These are phyloP conservation scores for Leptura quadrifasciata DNA, from an alignment of 2,888 invertebrate species.

Conservation along the genomic window DNA sequence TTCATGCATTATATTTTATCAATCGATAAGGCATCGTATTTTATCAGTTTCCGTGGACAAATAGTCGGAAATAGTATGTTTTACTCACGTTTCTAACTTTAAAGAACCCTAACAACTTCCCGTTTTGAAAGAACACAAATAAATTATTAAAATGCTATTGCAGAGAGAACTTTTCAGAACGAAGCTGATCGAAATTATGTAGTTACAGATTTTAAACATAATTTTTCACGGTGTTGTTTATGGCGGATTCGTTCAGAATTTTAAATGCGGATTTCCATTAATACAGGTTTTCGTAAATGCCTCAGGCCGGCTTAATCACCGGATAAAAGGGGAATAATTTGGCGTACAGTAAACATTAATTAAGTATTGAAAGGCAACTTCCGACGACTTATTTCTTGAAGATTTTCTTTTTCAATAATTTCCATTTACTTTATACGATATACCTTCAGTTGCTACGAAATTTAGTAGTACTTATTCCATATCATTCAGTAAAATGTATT, in stretches of 20 bases:
- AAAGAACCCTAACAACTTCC: constrained; percentile 22
- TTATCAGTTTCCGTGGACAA: constrained; percentile 34
- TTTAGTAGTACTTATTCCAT: neutral
- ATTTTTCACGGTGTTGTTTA: neutral
- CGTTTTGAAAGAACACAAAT: constrained; percentile 4
- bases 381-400: neutral
- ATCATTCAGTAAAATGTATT: neutral
- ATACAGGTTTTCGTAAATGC: neutral
- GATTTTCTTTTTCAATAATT: neutral
- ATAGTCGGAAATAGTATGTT: constrained; percentile 29
- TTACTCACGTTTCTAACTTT: constrained; percentile 9
- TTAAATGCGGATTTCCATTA: neutral
- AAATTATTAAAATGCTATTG: constrained; percentile 25
- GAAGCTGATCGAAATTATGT: neutral
- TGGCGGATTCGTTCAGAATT: neutral
- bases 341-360: constrained; percentile 1
- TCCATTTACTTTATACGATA: neutral
- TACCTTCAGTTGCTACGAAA: neutral
- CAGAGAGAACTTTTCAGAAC: neutral
- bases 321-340: constrained; percentile 4
- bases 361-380: constrained; percentile 1
- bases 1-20: constrained; percentile 29
- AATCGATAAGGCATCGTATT: constrained; percentile 25
- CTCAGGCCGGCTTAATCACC: neutral
- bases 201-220: neutral